Conservation (phyloP, 2,888 invertebrate genomes). For the Netelia fuscicornis region DNA sequence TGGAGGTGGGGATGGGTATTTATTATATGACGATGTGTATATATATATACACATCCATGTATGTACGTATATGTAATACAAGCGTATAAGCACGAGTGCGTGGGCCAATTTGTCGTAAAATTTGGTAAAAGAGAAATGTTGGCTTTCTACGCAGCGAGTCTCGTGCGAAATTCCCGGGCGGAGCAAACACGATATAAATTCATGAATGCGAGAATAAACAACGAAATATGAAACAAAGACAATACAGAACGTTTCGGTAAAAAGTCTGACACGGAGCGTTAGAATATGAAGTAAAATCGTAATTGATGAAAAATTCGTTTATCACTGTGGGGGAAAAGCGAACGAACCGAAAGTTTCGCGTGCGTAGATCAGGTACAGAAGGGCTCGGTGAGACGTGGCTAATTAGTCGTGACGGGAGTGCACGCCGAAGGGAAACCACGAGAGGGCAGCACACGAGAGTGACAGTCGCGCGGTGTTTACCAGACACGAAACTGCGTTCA, state of each 20-base stretch:
- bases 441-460: conserved; percentile 22
- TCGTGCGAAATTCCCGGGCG: no score
- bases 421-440: conserved; percentile 5
- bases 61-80: neutral
- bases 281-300: neutral
- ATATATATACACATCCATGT: neutral
- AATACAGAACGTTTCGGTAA: neutral
- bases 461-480: conserved; percentile 12
- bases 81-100: no score
- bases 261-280: neutral
- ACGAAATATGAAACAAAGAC: neutral
- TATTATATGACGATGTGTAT: neutral
- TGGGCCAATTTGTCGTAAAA: no score
- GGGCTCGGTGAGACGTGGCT: conserved; percentile 19
- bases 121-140: no score
- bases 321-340: neutral
- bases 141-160: no score
- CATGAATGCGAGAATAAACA: neutral
- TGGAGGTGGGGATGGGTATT: neutral
- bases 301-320: conserved; percentile 1
- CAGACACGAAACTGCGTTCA: neutral
- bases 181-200: conserved; percentile 5
- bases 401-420: conserved; percentile 54
- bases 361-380: neutral
- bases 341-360: neutral